A percentile compares a stretch with the other conserved stretches of the same genome.
These are phyloP conservation scores for Calcarius lapponicus DNA, from an alignment of 2,797 vertebrate species.

Conservation along the genomic window DNA sequence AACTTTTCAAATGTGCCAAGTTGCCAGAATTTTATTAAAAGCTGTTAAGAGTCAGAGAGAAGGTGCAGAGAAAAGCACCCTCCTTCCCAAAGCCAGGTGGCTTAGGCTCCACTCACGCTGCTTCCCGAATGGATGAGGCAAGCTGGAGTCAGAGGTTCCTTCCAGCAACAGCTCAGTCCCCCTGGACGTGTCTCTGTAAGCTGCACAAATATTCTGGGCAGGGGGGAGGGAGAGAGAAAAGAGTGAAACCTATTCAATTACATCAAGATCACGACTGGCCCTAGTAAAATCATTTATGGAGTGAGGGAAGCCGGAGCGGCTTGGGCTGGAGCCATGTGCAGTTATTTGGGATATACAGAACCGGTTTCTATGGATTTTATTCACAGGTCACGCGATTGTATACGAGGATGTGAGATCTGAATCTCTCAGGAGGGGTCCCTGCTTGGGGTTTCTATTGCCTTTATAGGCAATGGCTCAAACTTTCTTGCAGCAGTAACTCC, in stretches of 20 bases:
- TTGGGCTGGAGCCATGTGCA: slow-evolving; percentile 66
- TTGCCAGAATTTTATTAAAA: slow-evolving; percentile 51
- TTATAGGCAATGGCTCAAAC: neutral
- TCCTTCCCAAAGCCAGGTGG: slow-evolving; percentile 64
- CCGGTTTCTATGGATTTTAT: slow-evolving; percentile 69
- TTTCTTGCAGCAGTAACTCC: slow-evolving; percentile 16
- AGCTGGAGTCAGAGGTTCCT: slow-evolving; percentile 56
- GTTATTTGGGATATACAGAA: slow-evolving; percentile 70
- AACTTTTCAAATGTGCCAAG: slow-evolving; percentile 31
- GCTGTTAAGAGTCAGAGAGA: slow-evolving; percentile 16
- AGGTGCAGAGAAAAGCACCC: slow-evolving; percentile 49
- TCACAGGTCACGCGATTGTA: slow-evolving; percentile 57
- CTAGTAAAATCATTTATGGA: slow-evolving; percentile 65
- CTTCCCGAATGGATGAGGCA: slow-evolving; percentile 56
- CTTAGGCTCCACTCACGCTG: neutral
- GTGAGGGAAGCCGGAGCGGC: slow-evolving; percentile 46
- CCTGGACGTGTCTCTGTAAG: slow-evolving; percentile 11
- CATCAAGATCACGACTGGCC: slow-evolving; percentile 12
- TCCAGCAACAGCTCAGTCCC: slow-evolving; percentile 53
- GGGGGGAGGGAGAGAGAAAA: slow-evolving; percentile 23
- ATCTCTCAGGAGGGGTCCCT: slow-evolving; percentile 51
- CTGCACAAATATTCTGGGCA: slow-evolving; percentile 50
- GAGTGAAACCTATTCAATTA: slow-evolving; percentile 56
- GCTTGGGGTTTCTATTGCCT: slow-evolving; percentile 45
- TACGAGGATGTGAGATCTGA: slow-evolving; percentile 15